These are phyloP conservation scores for Gambusia yucatana DNA, from an alignment of 2,797 vertebrate species.

Conservation along the genomic window DNA sequence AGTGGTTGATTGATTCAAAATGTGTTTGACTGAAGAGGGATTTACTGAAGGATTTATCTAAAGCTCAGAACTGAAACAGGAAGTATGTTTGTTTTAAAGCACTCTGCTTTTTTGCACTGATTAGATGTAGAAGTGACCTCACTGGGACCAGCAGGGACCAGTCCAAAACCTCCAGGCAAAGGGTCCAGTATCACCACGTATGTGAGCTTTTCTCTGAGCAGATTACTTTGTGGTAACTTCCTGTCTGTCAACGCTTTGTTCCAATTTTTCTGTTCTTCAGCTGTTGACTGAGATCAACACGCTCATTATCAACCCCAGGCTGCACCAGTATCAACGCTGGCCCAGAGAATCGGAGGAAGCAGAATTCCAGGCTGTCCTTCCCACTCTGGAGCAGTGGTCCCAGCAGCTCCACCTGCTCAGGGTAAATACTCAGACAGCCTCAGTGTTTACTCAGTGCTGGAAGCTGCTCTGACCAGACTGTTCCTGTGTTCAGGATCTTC, in stretches of 20 bases:
- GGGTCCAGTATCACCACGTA: slow-evolving; percentile 54
- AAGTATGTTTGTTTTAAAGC: neutral
- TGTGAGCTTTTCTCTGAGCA: neutral
- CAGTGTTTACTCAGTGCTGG: neutral
- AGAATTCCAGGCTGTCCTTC: slow-evolving; percentile 81
- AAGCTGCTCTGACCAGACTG: neutral
- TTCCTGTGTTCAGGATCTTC: slow-evolving; percentile 79
- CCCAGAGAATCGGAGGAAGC: slow-evolving; percentile 42
- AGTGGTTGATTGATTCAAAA: neutral
- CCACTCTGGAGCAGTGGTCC: slow-evolving; percentile 85
- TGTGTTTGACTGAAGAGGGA: neutral
- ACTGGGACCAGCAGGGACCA: slow-evolving; percentile 1
- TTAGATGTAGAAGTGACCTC: neutral
- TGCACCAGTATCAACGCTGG: slow-evolving; percentile 62
- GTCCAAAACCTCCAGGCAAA: slow-evolving; percentile 14
- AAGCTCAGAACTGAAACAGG: neutral
- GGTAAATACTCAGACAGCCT: slow-evolving; percentile 64
- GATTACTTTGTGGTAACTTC: neutral
- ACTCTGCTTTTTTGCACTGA: neutral
- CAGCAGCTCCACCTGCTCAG: slow-evolving; percentile 84
- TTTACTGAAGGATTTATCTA: neutral
- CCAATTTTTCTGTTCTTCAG: slow-evolving; percentile 62
- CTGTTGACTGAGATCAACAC: slow-evolving; percentile 80
- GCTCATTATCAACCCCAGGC: slow-evolving; percentile 75
- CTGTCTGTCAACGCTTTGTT: neutral